Conservation (phyloP, 2,888 invertebrate species). For the Xiphydria camelus region DNA sequence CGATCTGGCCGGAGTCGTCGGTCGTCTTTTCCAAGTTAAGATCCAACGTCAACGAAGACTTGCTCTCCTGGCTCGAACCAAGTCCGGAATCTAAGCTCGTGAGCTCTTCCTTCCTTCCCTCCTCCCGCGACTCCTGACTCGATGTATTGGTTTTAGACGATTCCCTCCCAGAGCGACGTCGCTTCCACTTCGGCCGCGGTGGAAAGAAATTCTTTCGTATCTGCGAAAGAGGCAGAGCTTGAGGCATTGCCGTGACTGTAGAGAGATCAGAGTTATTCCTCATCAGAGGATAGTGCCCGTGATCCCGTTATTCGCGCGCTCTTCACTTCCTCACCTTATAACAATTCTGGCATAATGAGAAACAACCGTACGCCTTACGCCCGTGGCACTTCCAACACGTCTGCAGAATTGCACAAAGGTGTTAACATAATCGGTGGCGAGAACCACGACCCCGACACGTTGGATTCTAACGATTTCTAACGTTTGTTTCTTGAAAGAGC, state of each 20-base stretch:
- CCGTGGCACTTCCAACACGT: conserved; percentile 45
- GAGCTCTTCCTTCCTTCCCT: conserved; percentile 11
- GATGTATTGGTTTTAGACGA: conserved; percentile 6
- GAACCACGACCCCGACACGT: too few species aligned
- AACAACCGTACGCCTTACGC: conserved; percentile 43
- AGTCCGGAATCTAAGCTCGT: conserved; percentile 54
- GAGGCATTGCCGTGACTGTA: too few species aligned
- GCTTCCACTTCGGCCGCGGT: conserved; percentile 62
- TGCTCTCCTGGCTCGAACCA: conserved; percentile 53
- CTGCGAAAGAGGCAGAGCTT: conserved; percentile 57
- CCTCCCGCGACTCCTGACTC: background rate
- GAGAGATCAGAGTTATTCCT: too few species aligned
- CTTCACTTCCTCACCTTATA: conserved; percentile 4
- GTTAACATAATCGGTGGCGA: conserved; percentile 1
- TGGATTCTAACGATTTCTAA: too few species aligned
- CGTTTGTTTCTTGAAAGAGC: too few species aligned
- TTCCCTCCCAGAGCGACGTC: conserved; percentile 20
- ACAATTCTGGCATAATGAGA: conserved; percentile 35
- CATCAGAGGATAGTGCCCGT: background rate
- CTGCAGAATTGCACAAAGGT: conserved; percentile 27
- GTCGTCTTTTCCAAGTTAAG: conserved; percentile 5
- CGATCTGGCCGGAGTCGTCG: background rate
- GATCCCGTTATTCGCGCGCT: too few species aligned
- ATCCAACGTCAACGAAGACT: conserved; percentile 12
- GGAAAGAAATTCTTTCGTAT: conserved; percentile 71